These are phyloP conservation scores for Meliscaeva auricollis DNA, from an alignment of 2,888 invertebrate species.

Conservation along the genomic window DNA sequence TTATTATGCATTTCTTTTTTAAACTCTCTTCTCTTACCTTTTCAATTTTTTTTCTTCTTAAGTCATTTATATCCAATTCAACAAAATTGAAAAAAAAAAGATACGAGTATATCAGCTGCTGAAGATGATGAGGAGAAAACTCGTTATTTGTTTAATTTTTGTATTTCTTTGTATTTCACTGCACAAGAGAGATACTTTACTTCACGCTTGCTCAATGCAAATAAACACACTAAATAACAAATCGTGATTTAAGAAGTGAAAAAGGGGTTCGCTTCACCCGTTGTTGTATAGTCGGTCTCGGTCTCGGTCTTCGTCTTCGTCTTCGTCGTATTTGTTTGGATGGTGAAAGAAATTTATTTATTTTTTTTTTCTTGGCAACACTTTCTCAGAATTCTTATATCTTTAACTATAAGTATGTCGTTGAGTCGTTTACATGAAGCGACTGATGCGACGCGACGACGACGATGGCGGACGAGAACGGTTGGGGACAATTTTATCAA, in stretches of 20 bases:
- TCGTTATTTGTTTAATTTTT: constrained; percentile 10
- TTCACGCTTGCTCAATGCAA: constrained; percentile 49
- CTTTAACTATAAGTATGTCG: constrained; percentile 15
- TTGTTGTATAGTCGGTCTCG: background rate
- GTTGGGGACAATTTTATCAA: constrained; percentile 40
- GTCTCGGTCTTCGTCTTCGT: background rate
- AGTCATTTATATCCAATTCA: constrained; percentile 19
- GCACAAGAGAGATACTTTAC: constrained; percentile 34
- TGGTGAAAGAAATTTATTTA: constrained; percentile 48
- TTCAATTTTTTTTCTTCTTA: background rate
- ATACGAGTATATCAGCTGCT: constrained; percentile 19
- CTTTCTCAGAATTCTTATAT: constrained; percentile 47
- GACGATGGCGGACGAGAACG: background rate
- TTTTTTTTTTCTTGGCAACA: constrained; percentile 27
- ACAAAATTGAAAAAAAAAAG: background rate
- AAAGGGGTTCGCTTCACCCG: constrained; percentile 39
- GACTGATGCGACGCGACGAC: background rate
- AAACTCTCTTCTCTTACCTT: constrained; percentile 22
- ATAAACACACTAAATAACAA: constrained; percentile 41
- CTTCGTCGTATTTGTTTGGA: background rate
- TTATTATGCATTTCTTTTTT: constrained; percentile 38
- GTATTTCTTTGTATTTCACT: constrained; percentile 11
- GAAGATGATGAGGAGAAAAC: constrained; percentile 35
- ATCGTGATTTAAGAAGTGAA: constrained; percentile 38
- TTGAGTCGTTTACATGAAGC: constrained; percentile 15